Base-by-base conservation (phyloP, 2,797 vertebrate genomes). In the Moxostoma hubbsi region DNA sequence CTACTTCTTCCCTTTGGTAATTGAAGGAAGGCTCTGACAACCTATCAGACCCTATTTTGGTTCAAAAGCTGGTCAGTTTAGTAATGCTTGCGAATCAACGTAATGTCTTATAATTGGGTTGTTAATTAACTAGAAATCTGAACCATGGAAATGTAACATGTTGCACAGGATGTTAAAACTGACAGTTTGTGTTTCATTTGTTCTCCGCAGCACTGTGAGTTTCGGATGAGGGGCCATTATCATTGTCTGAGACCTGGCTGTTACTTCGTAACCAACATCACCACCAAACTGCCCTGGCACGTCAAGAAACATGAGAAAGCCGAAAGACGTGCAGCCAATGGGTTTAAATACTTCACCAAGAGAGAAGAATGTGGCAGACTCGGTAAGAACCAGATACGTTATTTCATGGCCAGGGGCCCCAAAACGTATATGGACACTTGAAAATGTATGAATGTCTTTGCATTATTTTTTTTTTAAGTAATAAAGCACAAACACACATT, bases 341-440 rank as follows among this genome's bases (percentile, higher is more conserved):
- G 98, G 55, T 99, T 99, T 93, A 99, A 97, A 87, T 99, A 99
- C 86, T 99, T 99, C 87, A 99, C 98, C 91, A 99, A 99, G 92
- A 89, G 98, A 7, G 98, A 99, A 82, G 97, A 99, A 84, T 99
- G 98, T n/a, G 96, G 97, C 81, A 91, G 98, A 83, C 92, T 95
- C 65, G 98, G 98, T 99, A 92, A 92, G 91, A 45, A 65, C 8
- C 55, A 62, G 10, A 7, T 24, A 1, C 0, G 24, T 24, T 24
- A 2, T 24, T 24, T 24, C 24, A 24, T 24, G 24, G 24, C 1
- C 24, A 24, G 1, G 24, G 24, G 24, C 24, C 24, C 24, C 24
- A 24, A 24, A 24, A 1, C 24, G 24, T 24, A 24, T 24, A 24
- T 24, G 24, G 24, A 24, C 24, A 24, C 24, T 24, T 24, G 24